Evolutionary conservation across 2,113 vertebrate genomes (phyloP).

Genomic region (Pomatorhinus ruficollis): DNA sequence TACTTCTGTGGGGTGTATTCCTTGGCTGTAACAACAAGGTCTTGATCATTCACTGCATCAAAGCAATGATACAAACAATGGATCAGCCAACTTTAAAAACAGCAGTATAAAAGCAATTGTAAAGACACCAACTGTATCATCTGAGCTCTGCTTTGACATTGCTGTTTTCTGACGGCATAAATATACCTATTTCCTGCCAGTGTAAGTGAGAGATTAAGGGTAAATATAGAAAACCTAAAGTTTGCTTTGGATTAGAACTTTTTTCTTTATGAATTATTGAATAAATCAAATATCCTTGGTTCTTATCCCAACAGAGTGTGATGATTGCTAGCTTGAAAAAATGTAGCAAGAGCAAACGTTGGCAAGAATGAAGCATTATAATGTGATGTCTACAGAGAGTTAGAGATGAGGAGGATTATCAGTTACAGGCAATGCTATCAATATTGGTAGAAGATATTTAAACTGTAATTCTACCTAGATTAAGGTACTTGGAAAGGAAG

Average conservation of each 20-base stretch:
- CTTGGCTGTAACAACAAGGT: background rate
- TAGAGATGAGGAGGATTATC: slow-evolving; percentile 32
- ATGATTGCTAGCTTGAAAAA: slow-evolving; percentile 67
- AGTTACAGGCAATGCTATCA: slow-evolving; percentile 25
- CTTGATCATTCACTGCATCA: slow-evolving; percentile 12
- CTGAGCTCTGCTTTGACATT: slow-evolving; percentile 62
- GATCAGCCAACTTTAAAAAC: slow-evolving; percentile 47
- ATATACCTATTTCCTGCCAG: slow-evolving; percentile 64
- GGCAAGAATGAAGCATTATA: slow-evolving; percentile 66
- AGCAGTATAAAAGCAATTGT: slow-evolving; percentile 58
- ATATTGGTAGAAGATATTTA: slow-evolving; percentile 14
- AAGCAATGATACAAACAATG: slow-evolving; percentile 55
- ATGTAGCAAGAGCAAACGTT: slow-evolving; percentile 68
- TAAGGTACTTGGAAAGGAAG: background rate
- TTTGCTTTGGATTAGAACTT: slow-evolving; percentile 70
- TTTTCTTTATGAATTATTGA: slow-evolving; percentile 72
- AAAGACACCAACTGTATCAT: slow-evolving; percentile 54
- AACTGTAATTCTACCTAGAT: slow-evolving; percentile 46
- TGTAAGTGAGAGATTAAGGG: slow-evolving; percentile 66
- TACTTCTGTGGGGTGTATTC: background rate
- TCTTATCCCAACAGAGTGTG: slow-evolving; percentile 66
- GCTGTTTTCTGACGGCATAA: slow-evolving; percentile 67
- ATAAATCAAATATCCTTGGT: slow-evolving; percentile 70
- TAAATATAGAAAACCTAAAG: slow-evolving; percentile 70
- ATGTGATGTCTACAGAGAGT: slow-evolving; percentile 57